A percentile compares a stretch with the other conserved stretches of the same genome.
Conservation (phyloP, 30 jellyfish, hydroid and myxozoan species). For the Rhopilema esculentum region DNA sequence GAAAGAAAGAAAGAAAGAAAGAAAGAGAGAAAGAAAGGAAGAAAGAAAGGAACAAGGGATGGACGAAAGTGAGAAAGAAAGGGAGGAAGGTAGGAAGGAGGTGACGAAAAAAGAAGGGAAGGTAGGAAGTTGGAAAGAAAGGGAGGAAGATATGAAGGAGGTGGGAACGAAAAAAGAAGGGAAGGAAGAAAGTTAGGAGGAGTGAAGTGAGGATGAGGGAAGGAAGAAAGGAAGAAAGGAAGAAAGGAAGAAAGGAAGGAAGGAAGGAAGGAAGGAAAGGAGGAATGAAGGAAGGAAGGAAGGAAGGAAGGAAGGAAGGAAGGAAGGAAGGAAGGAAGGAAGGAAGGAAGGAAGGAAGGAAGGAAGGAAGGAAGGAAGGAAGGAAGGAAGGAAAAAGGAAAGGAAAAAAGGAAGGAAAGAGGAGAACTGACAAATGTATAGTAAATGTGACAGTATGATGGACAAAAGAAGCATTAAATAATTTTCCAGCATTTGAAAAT, state of each 20-base stretch:
- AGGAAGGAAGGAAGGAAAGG: conserved; percentile 24
- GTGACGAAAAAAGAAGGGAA: neutral
- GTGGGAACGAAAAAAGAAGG: conserved; percentile 2
- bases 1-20: no score
- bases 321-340: conserved; percentile 16
- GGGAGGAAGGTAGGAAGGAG: conserved; percentile 11
- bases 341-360: conserved; percentile 22
- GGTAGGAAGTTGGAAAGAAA: neutral
- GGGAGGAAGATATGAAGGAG: neutral
- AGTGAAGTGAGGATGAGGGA: conserved; percentile 4
- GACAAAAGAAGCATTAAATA: no score
- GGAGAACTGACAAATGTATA: no score
- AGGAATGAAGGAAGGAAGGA: conserved; percentile 20
- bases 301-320: conserved; percentile 17
- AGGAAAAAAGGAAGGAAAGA: neutral
- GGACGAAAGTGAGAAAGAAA: neutral
- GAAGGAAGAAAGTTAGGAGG: conserved; percentile 12
- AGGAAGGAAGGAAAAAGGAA: conserved; percentile 8
- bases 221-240: conserved; percentile 1
- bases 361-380: conserved; percentile 16
- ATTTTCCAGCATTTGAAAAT: no score
- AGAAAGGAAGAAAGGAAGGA: conserved; percentile 5
- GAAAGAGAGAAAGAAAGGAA: no score
- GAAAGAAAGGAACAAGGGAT: neutral
- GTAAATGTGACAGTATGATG: no score